phyloP scores from a whole-genome alignment of 2,888 invertebrate genomes.

The Agrilus biguttatus region DNA sequence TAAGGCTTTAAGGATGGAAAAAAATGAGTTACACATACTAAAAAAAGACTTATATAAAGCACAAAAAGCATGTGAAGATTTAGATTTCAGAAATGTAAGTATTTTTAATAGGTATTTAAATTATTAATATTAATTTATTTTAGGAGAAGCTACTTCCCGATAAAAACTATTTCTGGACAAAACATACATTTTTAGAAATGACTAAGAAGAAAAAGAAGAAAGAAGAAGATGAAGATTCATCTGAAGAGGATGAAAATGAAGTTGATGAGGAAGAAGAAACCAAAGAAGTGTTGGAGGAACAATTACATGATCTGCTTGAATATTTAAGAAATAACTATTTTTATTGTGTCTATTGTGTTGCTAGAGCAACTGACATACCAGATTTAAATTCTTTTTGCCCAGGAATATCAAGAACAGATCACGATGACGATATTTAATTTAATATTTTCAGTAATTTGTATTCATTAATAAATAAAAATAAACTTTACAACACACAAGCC shows the following conservation, averaged over 20 bases:
- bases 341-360: conserved; percentile 72
- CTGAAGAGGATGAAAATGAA: conserved; percentile 24
- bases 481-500: too few species aligned
- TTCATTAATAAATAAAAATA: too few species aligned
- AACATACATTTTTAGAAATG: conserved; percentile 21
- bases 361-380: conserved; percentile 44
- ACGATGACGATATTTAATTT: conserved; percentile 25
- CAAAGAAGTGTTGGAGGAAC: conserved; percentile 25
- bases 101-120: not conserved
- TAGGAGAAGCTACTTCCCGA: conserved; percentile 35
- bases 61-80: conserved; percentile 40
- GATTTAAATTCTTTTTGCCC: conserved; percentile 52
- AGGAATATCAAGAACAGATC: conserved; percentile 47
- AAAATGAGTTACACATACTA: conserved; percentile 16
- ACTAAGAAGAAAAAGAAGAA: conserved; percentile 20
- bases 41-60: conserved; percentile 24
- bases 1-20: conserved; percentile 18
- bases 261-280: conserved; percentile 19
- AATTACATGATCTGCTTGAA: conserved; percentile 21
- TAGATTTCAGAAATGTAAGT: conserved; percentile 38
- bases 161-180: conserved; percentile 46
- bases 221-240: conserved; percentile 18
- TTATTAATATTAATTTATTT: conserved; percentile 12
- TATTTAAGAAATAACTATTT: conserved; percentile 56
- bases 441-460: too few species aligned